Evolutionary conservation across 2,888 invertebrate species (phyloP).

Genomic region (Onthophagus sagittarius): DNA sequence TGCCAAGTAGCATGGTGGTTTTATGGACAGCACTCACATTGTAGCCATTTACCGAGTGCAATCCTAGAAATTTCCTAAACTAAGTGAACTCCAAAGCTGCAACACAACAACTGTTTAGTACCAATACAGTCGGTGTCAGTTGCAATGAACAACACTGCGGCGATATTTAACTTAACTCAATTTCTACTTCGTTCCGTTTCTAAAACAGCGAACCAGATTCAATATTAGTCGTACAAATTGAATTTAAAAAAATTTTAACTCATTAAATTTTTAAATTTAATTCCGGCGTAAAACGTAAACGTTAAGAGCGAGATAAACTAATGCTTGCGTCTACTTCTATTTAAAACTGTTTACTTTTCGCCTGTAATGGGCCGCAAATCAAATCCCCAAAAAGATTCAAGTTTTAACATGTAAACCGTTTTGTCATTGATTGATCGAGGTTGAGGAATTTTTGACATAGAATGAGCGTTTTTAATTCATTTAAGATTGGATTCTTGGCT

Average conservation of each 20-base stretch:
- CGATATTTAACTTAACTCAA: not conserved
- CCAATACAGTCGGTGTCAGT: not conserved
- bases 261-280: not conserved
- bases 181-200: not conserved
- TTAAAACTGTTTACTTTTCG: not conserved
- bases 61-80: not conserved
- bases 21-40: not conserved
- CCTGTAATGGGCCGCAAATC: not conserved
- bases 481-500: not conserved
- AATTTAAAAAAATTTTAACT: too few species aligned
- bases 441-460: not conserved
- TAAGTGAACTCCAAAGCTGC: not conserved
- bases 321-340: not conserved
- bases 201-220: too few species aligned
- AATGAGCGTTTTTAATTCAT: not conserved
- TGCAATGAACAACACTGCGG: not conserved
- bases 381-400: not conserved
- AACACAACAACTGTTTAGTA: not conserved
- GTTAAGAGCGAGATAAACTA: not conserved
- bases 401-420: not conserved
- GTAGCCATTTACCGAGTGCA: not conserved
- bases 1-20: not conserved
- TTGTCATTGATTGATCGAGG: not conserved
- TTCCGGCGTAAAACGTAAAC: not conserved
- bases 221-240: too few species aligned